phyloP scores from a whole-genome alignment of 1,140 invertebrate genomes.

The Armadillidium nasatum region DNA sequence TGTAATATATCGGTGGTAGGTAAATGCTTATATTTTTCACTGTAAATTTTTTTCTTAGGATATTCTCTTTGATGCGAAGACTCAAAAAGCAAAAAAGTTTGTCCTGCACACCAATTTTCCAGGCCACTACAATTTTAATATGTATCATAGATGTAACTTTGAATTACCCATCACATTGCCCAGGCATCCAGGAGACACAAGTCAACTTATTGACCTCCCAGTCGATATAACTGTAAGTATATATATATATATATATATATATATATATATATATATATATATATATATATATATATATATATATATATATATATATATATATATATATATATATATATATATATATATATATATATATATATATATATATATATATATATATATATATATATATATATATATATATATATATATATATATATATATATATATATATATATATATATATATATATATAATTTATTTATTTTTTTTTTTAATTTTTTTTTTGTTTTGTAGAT shows the following conservation, averaged over 20 bases:
- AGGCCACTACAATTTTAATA: constrained; percentile 98
- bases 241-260: not conserved
- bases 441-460: not conserved
- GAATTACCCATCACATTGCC: constrained; percentile 62
- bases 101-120: constrained; percentile 97
- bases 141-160: constrained; percentile 88
- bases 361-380: not conserved
- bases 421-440: not conserved
- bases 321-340: not conserved
- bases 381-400: not conserved
- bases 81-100: constrained; percentile 91
- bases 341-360: not conserved
- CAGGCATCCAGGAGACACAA: constrained; percentile 48
- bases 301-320: not conserved
- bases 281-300: not conserved
- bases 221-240: constrained; percentile 58
- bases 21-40: too few relatives aligned
- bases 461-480: too few relatives aligned
- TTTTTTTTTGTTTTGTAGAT: too few relatives aligned
- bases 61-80: constrained; percentile 90
- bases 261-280: not conserved
- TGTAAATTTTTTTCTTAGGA: constrained; percentile 74
- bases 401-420: not conserved
- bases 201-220: constrained; percentile 58
- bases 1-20: too few relatives aligned